Base-by-base conservation (phyloP, 2,113 vertebrate genomes). In the Brienomyrus longianalis region DNA sequence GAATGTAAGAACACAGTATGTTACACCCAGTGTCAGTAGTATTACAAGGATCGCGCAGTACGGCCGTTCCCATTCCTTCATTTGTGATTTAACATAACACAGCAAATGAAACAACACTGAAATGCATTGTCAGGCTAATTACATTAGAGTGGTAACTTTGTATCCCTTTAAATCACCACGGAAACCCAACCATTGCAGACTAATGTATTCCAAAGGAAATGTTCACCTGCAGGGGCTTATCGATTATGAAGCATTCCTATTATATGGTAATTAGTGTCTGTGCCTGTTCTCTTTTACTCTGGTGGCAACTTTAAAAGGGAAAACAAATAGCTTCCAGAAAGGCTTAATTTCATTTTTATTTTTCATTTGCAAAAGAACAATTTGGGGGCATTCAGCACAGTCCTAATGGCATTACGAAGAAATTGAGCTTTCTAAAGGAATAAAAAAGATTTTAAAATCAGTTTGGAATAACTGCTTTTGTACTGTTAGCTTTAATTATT, bases 91-190 rank as follows among this genome's bases (percentile, higher is more conserved):
- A 80, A 80, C 5, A 15, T 21, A 80, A 43, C 31, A 17, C 35
- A 43, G 74, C 11, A 80, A 43, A 80, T 80, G 13, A 80, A 43
- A 77, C 13, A 39, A 77, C 27, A 77, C 35, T 77, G 13, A 39
- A 80, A 43, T 70, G 52, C 80, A 27, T 54, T 87, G 89, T 51
- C 89, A 80, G 48, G 50, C 43, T 90, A 87, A 88, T 80, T 56
- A 23, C 35, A 19, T 90, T 83, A 80, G 15, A 80, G 87, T 80
- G 31, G 48, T 27, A 80, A 62, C 48, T 87, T 39, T 43, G 43
- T 86, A 13, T 70, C 52, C 10, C 62, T 77, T 54, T 43, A 50
- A 56, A 87, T 21, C 48, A 31, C 35, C n/a, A 47, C 86, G 3
- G 66, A 88, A 88, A 54, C 66, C 31, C 35, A n/a, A 45, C 39